A percentile compares a stretch with the other conserved stretches of the same genome.
Evolutionary conservation across 2,797 vertebrate species (phyloP).

Genomic region (Hirundo rustica): DNA sequence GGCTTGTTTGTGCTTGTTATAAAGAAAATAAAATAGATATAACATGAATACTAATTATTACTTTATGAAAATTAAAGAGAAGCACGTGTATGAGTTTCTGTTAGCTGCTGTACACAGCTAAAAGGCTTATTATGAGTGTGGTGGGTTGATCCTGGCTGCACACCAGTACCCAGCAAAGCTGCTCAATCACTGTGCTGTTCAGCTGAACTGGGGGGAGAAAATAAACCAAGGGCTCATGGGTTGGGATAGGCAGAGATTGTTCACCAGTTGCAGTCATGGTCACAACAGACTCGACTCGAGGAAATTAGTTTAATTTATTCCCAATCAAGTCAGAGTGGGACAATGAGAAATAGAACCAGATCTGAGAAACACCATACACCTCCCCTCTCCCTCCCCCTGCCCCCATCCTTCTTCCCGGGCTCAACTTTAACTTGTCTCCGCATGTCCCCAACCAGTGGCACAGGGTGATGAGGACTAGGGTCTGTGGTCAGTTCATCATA

Average conservation of each 20-base stretch:
- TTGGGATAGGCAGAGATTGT: not conserved
- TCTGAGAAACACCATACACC: not conserved
- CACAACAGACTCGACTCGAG: fast-evolving
- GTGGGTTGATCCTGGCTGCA: not conserved
- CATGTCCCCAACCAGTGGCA: fast-evolving
- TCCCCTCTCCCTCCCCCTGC: fast-evolving
- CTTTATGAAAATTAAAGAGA: not conserved
- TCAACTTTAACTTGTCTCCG: not conserved
- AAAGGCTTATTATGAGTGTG: not conserved
- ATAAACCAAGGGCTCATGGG: fast-evolving
- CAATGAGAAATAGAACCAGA: not conserved
- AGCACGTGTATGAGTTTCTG: not conserved
- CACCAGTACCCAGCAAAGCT: not conserved
- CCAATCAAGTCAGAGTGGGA: not conserved
- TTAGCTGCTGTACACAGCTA: not conserved
- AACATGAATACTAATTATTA: not conserved
- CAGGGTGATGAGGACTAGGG: fast-evolving
- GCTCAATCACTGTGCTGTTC: not conserved
- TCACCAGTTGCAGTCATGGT: not conserved
- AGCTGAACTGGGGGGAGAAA: not conserved
- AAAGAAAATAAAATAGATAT: not conserved
- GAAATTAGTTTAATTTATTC: not conserved
- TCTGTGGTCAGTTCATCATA: fast-evolving
- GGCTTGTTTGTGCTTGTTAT: not conserved
- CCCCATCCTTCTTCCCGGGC: not conserved